These are phyloP conservation scores for Anas acuta DNA, from an alignment of 2,797 vertebrate species.

Conservation along the genomic window DNA sequence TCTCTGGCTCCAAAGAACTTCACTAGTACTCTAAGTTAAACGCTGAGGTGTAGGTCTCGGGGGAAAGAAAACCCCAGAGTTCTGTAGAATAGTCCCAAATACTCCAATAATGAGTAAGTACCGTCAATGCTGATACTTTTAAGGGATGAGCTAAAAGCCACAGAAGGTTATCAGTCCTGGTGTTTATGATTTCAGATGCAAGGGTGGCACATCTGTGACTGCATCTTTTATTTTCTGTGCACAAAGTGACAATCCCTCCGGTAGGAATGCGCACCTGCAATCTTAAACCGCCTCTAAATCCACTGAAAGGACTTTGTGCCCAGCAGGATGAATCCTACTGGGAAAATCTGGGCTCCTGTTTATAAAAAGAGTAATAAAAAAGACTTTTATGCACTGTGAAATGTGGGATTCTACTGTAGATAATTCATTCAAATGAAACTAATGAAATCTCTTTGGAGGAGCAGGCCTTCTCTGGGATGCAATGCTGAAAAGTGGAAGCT, in stretches of 20 bases:
- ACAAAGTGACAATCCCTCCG: background rate
- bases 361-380: background rate
- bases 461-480: background rate
- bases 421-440: background rate
- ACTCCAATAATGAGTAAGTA: background rate
- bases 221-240: background rate
- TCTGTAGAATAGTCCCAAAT: background rate
- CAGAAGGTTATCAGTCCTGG: background rate
- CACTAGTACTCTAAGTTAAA: background rate
- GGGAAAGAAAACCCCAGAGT: background rate
- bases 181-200: background rate
- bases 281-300: background rate
- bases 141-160: background rate
- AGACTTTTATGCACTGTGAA: background rate
- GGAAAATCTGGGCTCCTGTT: background rate
- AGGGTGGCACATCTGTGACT: background rate
- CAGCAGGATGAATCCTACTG: background rate
- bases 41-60: background rate
- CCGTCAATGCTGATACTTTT: background rate
- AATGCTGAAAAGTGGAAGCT: background rate
- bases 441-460: background rate
- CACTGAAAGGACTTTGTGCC: background rate
- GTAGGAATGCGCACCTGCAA: background rate
- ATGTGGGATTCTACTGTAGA: background rate
- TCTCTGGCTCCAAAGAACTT: conserved; percentile 1